Base-by-base conservation (phyloP, 1,140 invertebrate species). In the Mesaphorura yosii region DNA sequence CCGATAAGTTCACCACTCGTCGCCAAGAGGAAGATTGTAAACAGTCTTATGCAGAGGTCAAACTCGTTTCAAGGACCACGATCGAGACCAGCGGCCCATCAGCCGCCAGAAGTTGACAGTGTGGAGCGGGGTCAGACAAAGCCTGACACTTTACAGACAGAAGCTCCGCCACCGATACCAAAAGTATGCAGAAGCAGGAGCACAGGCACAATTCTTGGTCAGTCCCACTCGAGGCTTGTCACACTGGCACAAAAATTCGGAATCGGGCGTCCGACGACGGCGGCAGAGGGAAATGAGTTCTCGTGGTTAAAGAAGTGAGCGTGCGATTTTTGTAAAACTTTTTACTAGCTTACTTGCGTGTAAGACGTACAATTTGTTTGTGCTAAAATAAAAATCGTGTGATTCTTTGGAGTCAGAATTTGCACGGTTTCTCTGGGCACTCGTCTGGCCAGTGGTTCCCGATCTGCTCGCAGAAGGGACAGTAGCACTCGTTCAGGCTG, bases 251-350 rank as follows among this genome's bases (percentile, higher is more conserved):
- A n/a, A n/a, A n/a, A n/a, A n/a, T n/a, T n/a, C n/a, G n/a, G n/a
- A n/a, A n/a, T n/a, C n/a, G n/a, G n/a, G n/a, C n/a, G n/a, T n/a
- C n/a, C n/a, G n/a, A n/a, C n/a, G n/a, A n/a, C n/a, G n/a, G n/a
- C n/a, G n/a, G n/a, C n/a, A n/a, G n/a, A n/a, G n/a, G n/a, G n/a
- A n/a, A n/a, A 20, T 27, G 7, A 17, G 7, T 25, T 27, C 26
- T 12, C 46, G 7, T 23, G 25, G 38, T 29, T 10, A 39, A 2
- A 23, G 28, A 14, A 29, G 50, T 19, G 53, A 62, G 37, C 58
- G 56, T 31, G 58, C 56, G 15, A 48, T 58, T 20, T 53, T 56
- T 6, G 60, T 53, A 3, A 53, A 50, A 37, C 39, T 55, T 34
- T 29, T 51, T 28, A 56, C 54, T 15, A 48, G 54, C 14, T 56